These are phyloP conservation scores for Staurois parvus DNA, from an alignment of 2,797 vertebrate species.

Conservation along the genomic window DNA sequence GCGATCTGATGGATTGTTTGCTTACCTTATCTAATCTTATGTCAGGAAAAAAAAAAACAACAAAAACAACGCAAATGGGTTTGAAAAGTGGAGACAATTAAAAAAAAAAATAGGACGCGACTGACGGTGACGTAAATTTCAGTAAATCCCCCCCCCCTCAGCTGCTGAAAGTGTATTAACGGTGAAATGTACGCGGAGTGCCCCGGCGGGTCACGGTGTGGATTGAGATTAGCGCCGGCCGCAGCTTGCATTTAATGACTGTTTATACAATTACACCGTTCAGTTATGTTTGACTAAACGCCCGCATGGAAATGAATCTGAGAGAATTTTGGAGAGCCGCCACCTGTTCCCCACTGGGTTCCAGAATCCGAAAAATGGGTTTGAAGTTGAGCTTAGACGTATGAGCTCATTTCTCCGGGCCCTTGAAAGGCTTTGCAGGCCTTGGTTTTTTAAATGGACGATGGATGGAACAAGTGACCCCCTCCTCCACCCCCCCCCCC, in stretches of 20 bases:
- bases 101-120: neutral
- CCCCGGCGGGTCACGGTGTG: conserved; percentile 61
- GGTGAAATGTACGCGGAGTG: conserved; percentile 66
- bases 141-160: conserved; percentile 62
- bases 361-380: conserved; percentile 46
- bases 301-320: conserved; percentile 68
- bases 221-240: conserved; percentile 71
- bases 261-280: conserved; percentile 68
- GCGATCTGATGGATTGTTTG: conserved; percentile 39
- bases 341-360: conserved; percentile 64
- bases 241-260: conserved; percentile 74
- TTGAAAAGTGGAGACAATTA: neutral
- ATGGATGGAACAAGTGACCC: conserved; percentile 12
- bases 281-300: conserved; percentile 72
- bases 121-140: conserved; percentile 40
- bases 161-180: conserved; percentile 70
- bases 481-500: neutral
- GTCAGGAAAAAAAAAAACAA: conserved; percentile 15
- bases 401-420: conserved; percentile 42
- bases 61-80: neutral
- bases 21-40: conserved; percentile 28
- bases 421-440: conserved; percentile 40
- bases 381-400: conserved; percentile 43
- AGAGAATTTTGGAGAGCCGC: conserved; percentile 66
- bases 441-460: conserved; percentile 34